phyloP scores from a whole-genome alignment of 2,113 vertebrate species.

The Mesitornis unicolor region DNA sequence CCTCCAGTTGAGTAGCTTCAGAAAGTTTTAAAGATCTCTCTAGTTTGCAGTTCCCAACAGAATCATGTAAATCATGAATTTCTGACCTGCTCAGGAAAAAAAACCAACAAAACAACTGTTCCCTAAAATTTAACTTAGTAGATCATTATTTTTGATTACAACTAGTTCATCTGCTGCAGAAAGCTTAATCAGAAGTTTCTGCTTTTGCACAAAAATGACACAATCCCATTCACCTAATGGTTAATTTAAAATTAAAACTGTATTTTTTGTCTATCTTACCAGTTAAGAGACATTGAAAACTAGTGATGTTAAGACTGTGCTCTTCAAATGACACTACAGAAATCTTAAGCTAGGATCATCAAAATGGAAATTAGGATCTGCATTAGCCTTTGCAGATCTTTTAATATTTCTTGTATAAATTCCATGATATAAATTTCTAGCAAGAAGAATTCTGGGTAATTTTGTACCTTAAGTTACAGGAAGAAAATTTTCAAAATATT shows the following conservation, averaged over 20 bases:
- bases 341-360: background rate
- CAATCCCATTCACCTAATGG: background rate
- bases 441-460: background rate
- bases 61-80: background rate
- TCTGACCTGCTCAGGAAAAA: background rate
- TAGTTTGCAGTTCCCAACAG: background rate
- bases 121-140: background rate
- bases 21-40: background rate
- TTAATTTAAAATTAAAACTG: background rate
- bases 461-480: background rate
- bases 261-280: background rate
- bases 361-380: background rate
- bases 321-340: background rate
- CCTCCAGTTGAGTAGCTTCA: background rate
- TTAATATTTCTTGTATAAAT: background rate
- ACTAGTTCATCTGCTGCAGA: background rate
- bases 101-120: rapidly evolving
- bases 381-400: background rate
- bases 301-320: background rate
- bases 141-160: background rate
- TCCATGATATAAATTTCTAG: background rate
- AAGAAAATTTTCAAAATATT: background rate
- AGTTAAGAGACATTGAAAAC: background rate
- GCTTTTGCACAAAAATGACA: background rate
- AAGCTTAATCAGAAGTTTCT: background rate